phyloP scores from a whole-genome alignment of 2,888 invertebrate genomes.

The Cephus nigrinus region DNA sequence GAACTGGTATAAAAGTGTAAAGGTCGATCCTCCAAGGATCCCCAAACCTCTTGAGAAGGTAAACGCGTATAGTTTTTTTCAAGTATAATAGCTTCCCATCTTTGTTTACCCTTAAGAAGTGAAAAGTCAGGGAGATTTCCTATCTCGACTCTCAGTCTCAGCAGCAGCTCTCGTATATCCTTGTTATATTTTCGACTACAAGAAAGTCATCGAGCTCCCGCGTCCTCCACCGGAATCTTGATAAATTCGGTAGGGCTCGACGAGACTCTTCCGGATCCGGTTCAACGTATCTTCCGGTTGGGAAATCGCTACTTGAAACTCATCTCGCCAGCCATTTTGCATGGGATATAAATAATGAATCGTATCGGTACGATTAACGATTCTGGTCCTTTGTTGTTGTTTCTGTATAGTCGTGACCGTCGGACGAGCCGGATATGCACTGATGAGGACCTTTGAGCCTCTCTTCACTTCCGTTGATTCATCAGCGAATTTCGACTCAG shows the following conservation, averaged over 20 bases:
- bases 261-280: neutral
- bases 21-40: neutral
- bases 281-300: neutral
- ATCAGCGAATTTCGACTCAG: neutral
- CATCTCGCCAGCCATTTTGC: neutral
- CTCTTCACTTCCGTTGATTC: neutral
- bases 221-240: neutral
- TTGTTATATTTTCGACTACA: neutral
- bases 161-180: neutral
- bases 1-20: slow-evolving; percentile 7
- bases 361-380: neutral
- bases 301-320: neutral
- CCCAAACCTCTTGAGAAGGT: neutral
- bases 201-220: neutral
- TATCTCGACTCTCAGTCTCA: neutral
- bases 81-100: neutral
- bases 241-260: neutral
- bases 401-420: neutral
- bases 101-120: neutral
- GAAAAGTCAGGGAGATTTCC: neutral
- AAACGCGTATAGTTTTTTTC: neutral
- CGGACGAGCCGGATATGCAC: neutral
- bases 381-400: neutral
- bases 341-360: neutral
- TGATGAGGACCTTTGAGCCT: neutral